Evolutionary conservation across 2,797 vertebrate genomes (phyloP).

Genomic region (Hypotaenidia okinawae): DNA sequence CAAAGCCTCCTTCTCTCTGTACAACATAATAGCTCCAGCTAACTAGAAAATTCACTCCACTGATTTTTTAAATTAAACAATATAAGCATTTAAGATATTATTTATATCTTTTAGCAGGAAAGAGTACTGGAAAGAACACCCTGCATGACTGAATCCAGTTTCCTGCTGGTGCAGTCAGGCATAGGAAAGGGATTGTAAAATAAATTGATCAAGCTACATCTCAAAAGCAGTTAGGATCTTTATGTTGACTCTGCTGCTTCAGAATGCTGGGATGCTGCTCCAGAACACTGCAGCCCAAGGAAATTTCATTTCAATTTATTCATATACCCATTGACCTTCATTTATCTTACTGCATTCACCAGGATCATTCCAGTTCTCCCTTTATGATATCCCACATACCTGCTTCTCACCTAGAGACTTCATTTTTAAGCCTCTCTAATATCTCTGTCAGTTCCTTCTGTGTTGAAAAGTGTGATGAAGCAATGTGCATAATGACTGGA

Average conservation of each 20-base stretch:
- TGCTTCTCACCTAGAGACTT: neutral
- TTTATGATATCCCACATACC: neutral
- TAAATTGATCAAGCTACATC: slow-evolving; percentile 9
- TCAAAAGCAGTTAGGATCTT: slow-evolving; percentile 2
- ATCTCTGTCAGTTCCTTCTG: neutral
- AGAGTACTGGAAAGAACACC: neutral
- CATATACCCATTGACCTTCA: neutral
- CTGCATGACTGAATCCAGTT: slow-evolving; percentile 13
- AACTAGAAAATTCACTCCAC: slow-evolving; percentile 16
- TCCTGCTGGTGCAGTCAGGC: neutral
- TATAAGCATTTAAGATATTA: slow-evolving; percentile 33
- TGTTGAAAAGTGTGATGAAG: neutral
- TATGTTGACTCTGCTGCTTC: neutral
- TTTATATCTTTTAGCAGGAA: neutral
- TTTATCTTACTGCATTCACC: neutral
- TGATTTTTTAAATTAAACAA: slow-evolving; percentile 36
- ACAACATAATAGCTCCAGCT: neutral
- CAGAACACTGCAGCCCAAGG: neutral
- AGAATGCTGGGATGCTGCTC: neutral
- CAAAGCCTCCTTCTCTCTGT: neutral
- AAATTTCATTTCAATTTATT: neutral
- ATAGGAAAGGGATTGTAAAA: neutral
- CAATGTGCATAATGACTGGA: neutral
- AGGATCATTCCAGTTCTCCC: neutral
- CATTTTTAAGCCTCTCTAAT: neutral